Evolutionary conservation across 2,797 vertebrate species (phyloP).

Genomic region (Rachycentron canadum): DNA sequence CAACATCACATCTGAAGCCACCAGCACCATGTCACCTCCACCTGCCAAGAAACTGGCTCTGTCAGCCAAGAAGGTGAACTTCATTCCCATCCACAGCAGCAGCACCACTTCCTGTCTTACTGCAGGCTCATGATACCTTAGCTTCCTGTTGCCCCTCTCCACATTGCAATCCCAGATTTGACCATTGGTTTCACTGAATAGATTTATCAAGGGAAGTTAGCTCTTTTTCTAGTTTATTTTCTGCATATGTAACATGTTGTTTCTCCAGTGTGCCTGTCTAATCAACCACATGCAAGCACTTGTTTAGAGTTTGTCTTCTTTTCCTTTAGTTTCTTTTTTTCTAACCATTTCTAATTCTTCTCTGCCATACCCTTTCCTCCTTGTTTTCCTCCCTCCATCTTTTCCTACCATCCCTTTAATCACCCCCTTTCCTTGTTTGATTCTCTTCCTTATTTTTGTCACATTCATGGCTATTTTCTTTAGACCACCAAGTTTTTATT

Average conservation of each 20-base stretch:
- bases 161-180: constrained; percentile 47
- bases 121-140: constrained; percentile 45
- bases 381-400: constrained; percentile 80
- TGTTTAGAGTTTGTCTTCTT: constrained; percentile 82
- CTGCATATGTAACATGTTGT: constrained; percentile 46
- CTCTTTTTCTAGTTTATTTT: constrained; percentile 28
- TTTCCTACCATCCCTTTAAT: constrained; percentile 74
- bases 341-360: constrained; percentile 97
- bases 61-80: constrained; percentile 92
- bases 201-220: constrained; percentile 39
- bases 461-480: constrained; percentile 91
- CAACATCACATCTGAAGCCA: constrained; percentile 78
- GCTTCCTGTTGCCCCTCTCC: constrained; percentile 59
- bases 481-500: constrained; percentile 99
- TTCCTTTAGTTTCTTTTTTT: constrained; percentile 87
- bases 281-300: constrained; percentile 74
- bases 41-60: constrained; percentile 92
- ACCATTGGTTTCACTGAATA: constrained; percentile 54
- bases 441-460: constrained; percentile 80
- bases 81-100: constrained; percentile 41
- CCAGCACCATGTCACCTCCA: constrained; percentile 89
- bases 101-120: constrained; percentile 38
- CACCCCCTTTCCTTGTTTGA: constrained; percentile 70
- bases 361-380: constrained; percentile 84
- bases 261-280: constrained; percentile 72